These are phyloP conservation scores for Erebia epiphron DNA, from an alignment of 2,888 invertebrate species.

Conservation along the genomic window DNA sequence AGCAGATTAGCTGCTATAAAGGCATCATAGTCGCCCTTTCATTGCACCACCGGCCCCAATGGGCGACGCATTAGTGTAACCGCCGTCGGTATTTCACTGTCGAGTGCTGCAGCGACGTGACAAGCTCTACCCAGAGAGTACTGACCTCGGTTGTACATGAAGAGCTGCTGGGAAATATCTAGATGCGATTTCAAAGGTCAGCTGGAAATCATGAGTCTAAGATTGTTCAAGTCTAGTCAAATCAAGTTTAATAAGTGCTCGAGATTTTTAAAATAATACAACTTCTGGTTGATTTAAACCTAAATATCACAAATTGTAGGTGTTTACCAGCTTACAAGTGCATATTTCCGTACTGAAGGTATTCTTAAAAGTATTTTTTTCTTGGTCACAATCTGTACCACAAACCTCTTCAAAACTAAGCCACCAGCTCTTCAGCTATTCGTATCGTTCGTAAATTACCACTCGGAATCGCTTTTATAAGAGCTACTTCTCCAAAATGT, in stretches of 20 bases:
- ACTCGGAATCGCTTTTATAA: slow-evolving; percentile 1
- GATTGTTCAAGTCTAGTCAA: no score
- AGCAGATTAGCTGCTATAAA: not conserved
- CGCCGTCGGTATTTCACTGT: slow-evolving; percentile 1
- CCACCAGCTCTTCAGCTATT: not conserved
- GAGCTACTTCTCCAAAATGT: not conserved
- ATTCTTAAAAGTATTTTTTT: not conserved
- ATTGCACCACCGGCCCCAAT: not conserved
- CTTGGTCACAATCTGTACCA: not conserved
- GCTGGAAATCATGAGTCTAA: no score
- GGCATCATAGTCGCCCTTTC: not conserved
- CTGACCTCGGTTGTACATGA: not conserved
- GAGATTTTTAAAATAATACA: no score
- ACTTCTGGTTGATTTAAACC: not conserved
- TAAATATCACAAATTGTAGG: not conserved
- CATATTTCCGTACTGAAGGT: not conserved
- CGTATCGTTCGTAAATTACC: not conserved
- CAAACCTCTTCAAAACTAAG: not conserved
- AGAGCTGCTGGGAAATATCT: not conserved
- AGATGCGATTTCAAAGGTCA: not conserved
- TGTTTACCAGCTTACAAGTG: not conserved
- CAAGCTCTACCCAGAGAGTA: not conserved
- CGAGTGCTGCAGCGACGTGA: not conserved
- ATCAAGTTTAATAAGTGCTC: no score
- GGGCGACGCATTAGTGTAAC: not conserved